phyloP scores from a whole-genome alignment of 64 coral and sea anemone genomes.

The Astreopora myriophthalma region DNA sequence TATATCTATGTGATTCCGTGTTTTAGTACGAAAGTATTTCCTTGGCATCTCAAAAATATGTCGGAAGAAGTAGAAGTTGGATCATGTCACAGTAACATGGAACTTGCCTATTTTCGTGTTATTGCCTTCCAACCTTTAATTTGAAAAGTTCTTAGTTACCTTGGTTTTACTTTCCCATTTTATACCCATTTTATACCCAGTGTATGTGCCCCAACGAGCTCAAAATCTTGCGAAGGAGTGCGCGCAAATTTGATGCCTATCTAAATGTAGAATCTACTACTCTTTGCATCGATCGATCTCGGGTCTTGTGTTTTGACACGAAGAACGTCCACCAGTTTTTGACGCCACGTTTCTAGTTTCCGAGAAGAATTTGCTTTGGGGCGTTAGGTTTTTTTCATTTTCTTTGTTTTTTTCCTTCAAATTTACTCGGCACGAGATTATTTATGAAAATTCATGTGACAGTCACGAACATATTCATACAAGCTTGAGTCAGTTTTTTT shows the following conservation, averaged over 20 bases:
- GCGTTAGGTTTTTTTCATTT: neutral
- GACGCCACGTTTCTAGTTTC: neutral
- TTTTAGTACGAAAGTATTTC: neutral
- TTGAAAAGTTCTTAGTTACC: neutral
- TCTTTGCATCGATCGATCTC: neutral
- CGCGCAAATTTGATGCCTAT: neutral
- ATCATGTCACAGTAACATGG: slow-evolving; percentile 22
- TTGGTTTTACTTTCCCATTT: neutral
- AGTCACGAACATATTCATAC: neutral
- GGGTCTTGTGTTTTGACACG: neutral
- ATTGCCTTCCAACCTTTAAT: neutral
- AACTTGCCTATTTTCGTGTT: neutral
- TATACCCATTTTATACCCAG: neutral
- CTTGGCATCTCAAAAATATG: neutral
- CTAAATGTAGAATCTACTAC: neutral
- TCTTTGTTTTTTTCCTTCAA: neutral
- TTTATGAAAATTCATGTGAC: slow-evolving; percentile 22
- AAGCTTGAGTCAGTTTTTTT: neutral
- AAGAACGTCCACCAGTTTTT: slow-evolving; percentile 18
- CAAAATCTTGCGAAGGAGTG: neutral
- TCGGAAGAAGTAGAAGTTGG: neutral
- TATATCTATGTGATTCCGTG: neutral
- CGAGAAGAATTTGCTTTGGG: neutral
- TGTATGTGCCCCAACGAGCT: neutral
- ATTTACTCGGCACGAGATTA: neutral